Evolutionary conservation across 2,888 invertebrate species (phyloP), one percentile per base, ranked within the genome.

Genomic region (Orgyia antiqua): DNA sequence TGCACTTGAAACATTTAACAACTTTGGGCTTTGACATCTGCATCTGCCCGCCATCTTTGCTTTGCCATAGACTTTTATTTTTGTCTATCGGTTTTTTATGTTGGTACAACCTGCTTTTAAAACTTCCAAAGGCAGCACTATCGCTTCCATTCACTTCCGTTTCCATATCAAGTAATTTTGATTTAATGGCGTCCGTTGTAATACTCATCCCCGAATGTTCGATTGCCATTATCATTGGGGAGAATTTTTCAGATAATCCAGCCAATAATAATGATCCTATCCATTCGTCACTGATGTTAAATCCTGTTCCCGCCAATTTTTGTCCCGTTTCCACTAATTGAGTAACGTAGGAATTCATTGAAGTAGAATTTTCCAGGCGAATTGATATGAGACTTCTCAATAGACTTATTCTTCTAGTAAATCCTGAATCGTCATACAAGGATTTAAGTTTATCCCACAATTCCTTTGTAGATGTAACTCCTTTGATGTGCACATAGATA

Each of bases 251-350:
- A 9, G 24, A 28, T 20, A 20, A 20, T 8, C 10, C 30, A 2
- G 19, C 25, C 30, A 31, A 19, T 12, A 24, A 10, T 12, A 40
- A 18, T 1, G 29, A 10, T n/a, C n/a, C n/a, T n/a, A n/a, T n/a
- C n/a, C n/a, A n/a, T n/a, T n/a, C n/a, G n/a, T n/a, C n/a, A n/a
- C 9, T 38, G 7, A 39, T 33, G 2, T 33, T 19, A 11, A 39
- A 39, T 2, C 35, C 35, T 0, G 32, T 33, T 21, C 35, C 35
- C 0, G 10, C 18, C 6, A 40, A 10, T 12, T 29, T 40, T 10
- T 36, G 40, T 4, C 28, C 26, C 6, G 33, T 33, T 2, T 40
- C 33, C 7, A 40, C 17, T 17, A 36, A 7, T 13, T 35, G 27
- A 5, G 35, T 35, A 3, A 35, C 20, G 13, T 35, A 33, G 1